Conservation (phyloP, 2,888 invertebrate species). For the Eilema sororculum region DNA sequence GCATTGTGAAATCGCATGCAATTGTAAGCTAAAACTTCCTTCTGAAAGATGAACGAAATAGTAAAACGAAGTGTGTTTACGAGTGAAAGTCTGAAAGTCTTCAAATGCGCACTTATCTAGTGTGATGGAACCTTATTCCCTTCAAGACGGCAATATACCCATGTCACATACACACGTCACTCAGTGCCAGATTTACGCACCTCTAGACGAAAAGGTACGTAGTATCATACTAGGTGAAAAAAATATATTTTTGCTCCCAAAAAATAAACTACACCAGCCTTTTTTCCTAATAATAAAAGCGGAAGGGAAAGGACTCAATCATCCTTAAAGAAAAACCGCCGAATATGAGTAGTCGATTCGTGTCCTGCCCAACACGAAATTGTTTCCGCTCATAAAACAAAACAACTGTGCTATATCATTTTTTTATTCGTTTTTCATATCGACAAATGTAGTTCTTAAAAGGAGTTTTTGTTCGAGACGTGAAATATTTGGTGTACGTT, state of each 20-base stretch:
- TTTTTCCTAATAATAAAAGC: constrained; percentile 12
- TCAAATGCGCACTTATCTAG: not conserved
- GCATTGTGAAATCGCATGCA: not conserved
- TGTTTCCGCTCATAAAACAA: constrained; percentile 33
- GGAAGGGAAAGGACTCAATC: constrained; percentile 26
- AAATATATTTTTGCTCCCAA: not conserved
- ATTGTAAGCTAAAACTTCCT: not conserved
- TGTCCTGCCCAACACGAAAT: constrained; percentile 21
- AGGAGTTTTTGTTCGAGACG: not conserved
- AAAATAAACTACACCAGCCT: constrained; percentile 1
- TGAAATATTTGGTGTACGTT: not conserved
- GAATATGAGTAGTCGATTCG: constrained; percentile 30
- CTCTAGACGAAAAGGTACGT: not conserved
- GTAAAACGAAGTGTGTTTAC: not conserved
- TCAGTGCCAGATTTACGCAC: not conserved
- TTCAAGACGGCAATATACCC: not conserved
- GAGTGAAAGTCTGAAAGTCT: not conserved
- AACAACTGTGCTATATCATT: constrained; percentile 20
- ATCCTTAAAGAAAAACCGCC: constrained; percentile 21
- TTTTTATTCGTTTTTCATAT: constrained; percentile 27
- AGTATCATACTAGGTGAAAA: not conserved
- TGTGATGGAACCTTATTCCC: not conserved
- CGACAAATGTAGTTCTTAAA: constrained; percentile 10
- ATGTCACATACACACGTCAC: not conserved
- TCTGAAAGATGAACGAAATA: not conserved